Evolutionary conservation across 2,113 vertebrate genomes (phyloP).

Genomic region (Muntiacus reevesi): DNA sequence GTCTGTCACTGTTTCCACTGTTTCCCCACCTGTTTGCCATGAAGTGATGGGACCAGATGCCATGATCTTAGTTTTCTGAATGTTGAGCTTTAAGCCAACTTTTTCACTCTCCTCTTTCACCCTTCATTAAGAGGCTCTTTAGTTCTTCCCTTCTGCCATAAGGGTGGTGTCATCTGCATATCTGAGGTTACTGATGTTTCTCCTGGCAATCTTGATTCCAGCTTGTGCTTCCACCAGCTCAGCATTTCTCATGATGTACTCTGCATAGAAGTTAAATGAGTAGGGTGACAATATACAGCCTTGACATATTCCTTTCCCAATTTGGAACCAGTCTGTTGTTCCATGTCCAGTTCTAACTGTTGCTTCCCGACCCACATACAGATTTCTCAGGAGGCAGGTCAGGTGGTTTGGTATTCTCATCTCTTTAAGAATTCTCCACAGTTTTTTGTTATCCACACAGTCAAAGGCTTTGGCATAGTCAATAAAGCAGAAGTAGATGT

Average conservation of each 20-base stretch:
- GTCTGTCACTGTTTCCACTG: background rate
- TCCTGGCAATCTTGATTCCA: accelerated
- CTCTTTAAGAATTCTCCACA: background rate
- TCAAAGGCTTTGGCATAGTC: background rate
- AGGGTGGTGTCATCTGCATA: background rate
- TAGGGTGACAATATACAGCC: background rate
- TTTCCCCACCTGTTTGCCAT: background rate
- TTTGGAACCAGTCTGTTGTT: background rate
- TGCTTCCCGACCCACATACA: background rate
- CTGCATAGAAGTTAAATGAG: background rate
- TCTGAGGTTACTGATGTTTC: background rate
- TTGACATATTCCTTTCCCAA: background rate
- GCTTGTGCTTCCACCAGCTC: background rate
- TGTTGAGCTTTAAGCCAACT: background rate
- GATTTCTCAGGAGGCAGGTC: background rate
- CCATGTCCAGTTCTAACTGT: background rate
- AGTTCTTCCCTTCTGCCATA: background rate
- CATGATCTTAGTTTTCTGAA: background rate
- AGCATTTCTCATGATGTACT: background rate
- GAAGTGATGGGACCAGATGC: background rate
- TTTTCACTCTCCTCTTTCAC: background rate
- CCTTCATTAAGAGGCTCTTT: background rate
- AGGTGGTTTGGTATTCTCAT: background rate
- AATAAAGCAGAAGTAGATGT: background rate
- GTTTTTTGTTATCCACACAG: background rate